Percentiles rank a stretch among this genome's conserved stretches.
Evolutionary conservation across 1,140 invertebrate genomes (phyloP).

Genomic region (Camponotus floridanus): DNA sequence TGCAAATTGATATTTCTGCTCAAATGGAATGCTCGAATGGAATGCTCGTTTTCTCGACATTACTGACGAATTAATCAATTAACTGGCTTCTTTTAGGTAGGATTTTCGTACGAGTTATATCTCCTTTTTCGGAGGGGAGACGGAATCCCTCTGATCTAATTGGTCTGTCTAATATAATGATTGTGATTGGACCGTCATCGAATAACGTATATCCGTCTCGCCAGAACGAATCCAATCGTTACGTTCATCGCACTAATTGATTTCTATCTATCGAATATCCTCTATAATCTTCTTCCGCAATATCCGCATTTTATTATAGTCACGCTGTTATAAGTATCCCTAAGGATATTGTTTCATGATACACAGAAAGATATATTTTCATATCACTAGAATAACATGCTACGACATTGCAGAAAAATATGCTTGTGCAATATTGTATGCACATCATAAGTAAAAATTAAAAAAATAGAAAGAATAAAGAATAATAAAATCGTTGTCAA

Average conservation of each 20-base stretch:
- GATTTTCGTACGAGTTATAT: slow-evolving; percentile 1
- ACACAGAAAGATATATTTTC: background rate
- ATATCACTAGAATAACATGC: background rate
- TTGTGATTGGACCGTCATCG: slow-evolving; percentile 43
- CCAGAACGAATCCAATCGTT: slow-evolving; percentile 54
- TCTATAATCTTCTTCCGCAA: slow-evolving; percentile 24
- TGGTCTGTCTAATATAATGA: slow-evolving; percentile 13
- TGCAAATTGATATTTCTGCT: background rate
- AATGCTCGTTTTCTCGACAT: background rate
- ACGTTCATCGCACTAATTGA: slow-evolving; percentile 51
- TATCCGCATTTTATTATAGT: slow-evolving; percentile 46
- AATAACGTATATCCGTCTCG: slow-evolving; percentile 30
- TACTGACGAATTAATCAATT: slow-evolving; percentile 1
- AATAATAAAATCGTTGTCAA: background rate
- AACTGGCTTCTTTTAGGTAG: background rate
- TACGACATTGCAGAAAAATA: background rate
- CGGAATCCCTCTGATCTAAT: slow-evolving; percentile 32
- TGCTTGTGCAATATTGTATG: no score
- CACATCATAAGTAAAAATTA: background rate
- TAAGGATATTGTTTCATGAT: background rate
- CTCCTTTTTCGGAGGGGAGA: background rate
- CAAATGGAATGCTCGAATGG: no score
- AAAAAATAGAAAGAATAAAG: no score
- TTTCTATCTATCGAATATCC: slow-evolving; percentile 33
- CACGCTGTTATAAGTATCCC: slow-evolving; percentile 61